These are phyloP conservation scores for Petrocephalus microphthalmus DNA, from an alignment of 2,113 vertebrate genomes.

Conservation along the genomic window DNA sequence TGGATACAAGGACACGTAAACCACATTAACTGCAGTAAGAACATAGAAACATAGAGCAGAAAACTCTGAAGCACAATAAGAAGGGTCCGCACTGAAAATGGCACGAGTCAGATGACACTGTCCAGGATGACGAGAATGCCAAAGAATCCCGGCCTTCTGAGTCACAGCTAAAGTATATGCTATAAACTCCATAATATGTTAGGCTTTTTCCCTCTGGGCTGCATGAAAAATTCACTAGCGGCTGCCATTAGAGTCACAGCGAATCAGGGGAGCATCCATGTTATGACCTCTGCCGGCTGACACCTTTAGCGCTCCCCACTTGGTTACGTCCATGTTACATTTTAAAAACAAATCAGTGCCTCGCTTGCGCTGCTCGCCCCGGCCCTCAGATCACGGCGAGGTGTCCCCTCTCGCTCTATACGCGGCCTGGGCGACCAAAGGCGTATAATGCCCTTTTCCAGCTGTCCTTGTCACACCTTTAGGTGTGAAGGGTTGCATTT, in stretches of 20 bases:
- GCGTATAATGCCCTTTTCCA: conserved; percentile 36
- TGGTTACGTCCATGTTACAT: conserved; percentile 50
- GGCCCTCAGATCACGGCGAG: background rate
- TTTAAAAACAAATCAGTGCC: conserved; percentile 36
- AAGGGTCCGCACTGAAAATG: background rate
- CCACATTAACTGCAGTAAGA: background rate
- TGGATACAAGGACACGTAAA: background rate
- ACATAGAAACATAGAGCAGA: background rate
- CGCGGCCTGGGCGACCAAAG: conserved; percentile 26
- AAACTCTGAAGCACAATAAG: background rate
- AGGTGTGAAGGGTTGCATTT: conserved; percentile 52
- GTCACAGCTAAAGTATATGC: conserved; percentile 29
- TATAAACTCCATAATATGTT: conserved; percentile 40
- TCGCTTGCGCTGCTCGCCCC: background rate
- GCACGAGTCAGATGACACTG: background rate
- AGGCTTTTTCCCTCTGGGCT: conserved; percentile 57
- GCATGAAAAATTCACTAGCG: conserved; percentile 71
- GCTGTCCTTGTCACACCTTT: conserved; percentile 41
- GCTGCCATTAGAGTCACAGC: conserved; percentile 66
- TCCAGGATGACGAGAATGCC: background rate
- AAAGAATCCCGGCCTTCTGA: conserved; percentile 13
- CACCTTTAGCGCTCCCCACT: conserved; percentile 43
- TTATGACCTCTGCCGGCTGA: conserved; percentile 30
- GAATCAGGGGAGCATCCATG: conserved; percentile 52
- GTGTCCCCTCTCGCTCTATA: background rate